Evolutionary conservation across 2,888 invertebrate genomes (phyloP), one percentile per base, ranked within the genome.

Genomic region (Stenoptilia bipunctidactyla): DNA sequence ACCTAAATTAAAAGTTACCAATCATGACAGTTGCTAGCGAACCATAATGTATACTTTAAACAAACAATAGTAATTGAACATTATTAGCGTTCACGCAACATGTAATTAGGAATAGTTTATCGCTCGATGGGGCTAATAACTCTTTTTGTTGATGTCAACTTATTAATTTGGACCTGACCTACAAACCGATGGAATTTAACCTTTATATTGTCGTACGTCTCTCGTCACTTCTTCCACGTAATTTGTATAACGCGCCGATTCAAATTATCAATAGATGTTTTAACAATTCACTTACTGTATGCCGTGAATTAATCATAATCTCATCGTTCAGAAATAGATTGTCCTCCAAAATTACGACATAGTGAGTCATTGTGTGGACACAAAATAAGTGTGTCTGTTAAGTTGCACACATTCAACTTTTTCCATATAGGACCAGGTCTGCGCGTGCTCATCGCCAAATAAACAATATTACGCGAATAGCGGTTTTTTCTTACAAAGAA

Each of bases 271-370:
- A 12, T 30, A 30, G 30, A 6, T 25, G 5, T 30, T 15, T 30
- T 36, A 30, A 45, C 42, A 41, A 46, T 41, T 45, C 47, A 48
- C 50, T 55, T 54, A 50, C 49, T 53, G 43, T 46, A 37, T 42
- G 49, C 52, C 52, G 42, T 56, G 56, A 59, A 58, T 54, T 57
- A 57, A 58, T 73, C 64, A 72, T 72, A 74, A 72, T 73, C 66
- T 73, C 75, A 73, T 75, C 70, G 65, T 60, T 66, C 76, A 73
- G 71, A 80, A 79, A 79, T 75, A 79, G 76, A 67, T 60, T 70
- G 73, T 73, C 74, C 70, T 72, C 62, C 59, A 57, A 55, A 61
- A 63, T 76, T 71, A 74, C 74, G 66, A 65, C 66, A 75, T 52
- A 58, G 61, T 80, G 80, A 80, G 56, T 80, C 80, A 80, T 64